phyloP scores from a whole-genome alignment of 2,113 vertebrate species.

The Menura novaehollandiae region DNA sequence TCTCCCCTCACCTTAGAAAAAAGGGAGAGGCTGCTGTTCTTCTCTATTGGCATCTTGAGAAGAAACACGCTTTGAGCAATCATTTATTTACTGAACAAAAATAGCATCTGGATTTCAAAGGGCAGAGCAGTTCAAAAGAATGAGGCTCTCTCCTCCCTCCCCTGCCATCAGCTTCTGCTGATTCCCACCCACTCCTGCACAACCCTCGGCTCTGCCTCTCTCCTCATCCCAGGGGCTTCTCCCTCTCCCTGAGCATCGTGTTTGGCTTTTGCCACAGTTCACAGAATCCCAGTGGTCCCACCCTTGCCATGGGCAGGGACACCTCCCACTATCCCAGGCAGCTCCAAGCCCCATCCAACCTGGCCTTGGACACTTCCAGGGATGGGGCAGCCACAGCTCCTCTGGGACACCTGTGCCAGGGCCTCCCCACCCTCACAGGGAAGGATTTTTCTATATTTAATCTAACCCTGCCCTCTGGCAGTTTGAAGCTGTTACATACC shows the following conservation, averaged over 20 bases:
- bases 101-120: not conserved
- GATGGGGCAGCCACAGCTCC: not conserved
- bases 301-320: not conserved
- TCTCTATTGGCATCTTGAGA: not conserved
- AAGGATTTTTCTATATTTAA: not conserved
- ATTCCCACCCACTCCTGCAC: not conserved
- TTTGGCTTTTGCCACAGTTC: not conserved
- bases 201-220: not conserved
- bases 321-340: rapidly evolving
- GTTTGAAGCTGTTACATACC: not conserved
- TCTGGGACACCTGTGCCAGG: not conserved
- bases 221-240: not conserved
- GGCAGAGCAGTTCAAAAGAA: not conserved
- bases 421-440: rapidly evolving
- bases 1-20: not conserved
- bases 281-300: not conserved
- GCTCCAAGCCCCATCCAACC: not conserved
- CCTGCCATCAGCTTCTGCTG: not conserved
- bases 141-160: not conserved
- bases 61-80: not conserved
- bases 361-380: not conserved
- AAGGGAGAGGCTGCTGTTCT: not conserved
- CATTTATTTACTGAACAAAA: constrained; percentile 25
- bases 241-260: rapidly evolving
- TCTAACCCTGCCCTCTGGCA: not conserved